A percentile compares a stretch with the other conserved stretches of the same genome.
Evolutionary conservation across 1,140 invertebrate species (phyloP).

Genomic region (Formica exsecta): DNA sequence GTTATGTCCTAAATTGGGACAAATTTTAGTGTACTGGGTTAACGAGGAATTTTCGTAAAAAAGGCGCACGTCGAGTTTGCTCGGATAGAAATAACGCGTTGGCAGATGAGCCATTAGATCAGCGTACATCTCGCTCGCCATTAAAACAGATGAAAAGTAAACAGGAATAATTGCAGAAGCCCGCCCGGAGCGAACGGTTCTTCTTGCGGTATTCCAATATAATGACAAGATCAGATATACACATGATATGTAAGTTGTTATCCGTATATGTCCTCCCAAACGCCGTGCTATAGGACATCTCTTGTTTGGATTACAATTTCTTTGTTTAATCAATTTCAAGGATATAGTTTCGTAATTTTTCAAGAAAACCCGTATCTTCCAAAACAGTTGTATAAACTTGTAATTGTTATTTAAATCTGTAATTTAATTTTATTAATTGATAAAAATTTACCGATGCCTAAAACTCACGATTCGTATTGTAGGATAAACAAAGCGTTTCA

Average conservation of each 20-base stretch:
- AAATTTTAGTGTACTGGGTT: not conserved
- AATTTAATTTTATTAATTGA: not conserved
- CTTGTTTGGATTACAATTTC: not conserved
- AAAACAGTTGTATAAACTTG: not conserved
- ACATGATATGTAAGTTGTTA: not conserved
- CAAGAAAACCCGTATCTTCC: too few species aligned
- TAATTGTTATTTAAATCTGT: constrained; percentile 30
- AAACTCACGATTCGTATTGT: constrained; percentile 2
- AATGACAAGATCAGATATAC: constrained; percentile 22
- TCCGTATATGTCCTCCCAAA: not conserved
- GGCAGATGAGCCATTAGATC: constrained; percentile 53
- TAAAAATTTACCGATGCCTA: not conserved
- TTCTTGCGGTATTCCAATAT: constrained; percentile 35
- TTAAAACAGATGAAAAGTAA: constrained; percentile 62
- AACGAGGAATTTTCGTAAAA: not conserved
- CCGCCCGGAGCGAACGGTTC: constrained; percentile 29
- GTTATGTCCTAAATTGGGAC: not conserved
- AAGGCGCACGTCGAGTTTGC: constrained; percentile 14
- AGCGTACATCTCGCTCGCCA: constrained; percentile 37
- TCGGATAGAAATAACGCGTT: constrained; percentile 45
- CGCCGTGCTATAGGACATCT: not conserved
- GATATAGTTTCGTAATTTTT: not conserved
- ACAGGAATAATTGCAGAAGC: constrained; percentile 50
- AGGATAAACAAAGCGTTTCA: not conserved
- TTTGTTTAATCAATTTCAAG: constrained; percentile 7